These are phyloP conservation scores for Rotaria sp. DNA, from an alignment of 2,888 invertebrate species.

Conservation along the genomic window DNA sequence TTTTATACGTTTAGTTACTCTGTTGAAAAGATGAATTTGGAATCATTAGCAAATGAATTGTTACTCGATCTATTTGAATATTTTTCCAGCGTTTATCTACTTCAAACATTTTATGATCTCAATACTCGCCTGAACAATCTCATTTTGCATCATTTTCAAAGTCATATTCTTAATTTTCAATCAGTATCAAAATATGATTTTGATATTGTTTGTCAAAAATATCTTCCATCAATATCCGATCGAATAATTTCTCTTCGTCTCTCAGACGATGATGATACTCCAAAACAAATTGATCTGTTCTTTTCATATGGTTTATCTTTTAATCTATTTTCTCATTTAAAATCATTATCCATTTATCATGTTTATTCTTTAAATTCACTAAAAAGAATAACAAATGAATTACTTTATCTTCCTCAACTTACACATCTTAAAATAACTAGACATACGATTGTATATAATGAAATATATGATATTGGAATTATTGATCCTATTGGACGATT, in stretches of 20 bases:
- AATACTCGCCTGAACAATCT: neutral
- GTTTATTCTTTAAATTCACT: neutral
- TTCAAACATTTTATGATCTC: neutral
- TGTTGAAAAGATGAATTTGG: neutral
- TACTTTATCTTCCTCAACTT: neutral
- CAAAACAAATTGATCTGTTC: neutral
- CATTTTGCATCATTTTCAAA: neutral
- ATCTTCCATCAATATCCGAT: neutral
- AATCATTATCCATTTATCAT: neutral
- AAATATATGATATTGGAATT: neutral
- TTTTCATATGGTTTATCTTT: neutral
- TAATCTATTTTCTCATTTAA: neutral
- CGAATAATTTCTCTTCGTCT: neutral
- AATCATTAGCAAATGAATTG: neutral
- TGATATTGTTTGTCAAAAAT: neutral
- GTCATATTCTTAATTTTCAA: neutral
- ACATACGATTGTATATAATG: neutral
- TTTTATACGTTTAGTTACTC: neutral
- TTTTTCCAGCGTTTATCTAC: neutral
- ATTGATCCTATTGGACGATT: neutral
- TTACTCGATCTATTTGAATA: neutral
- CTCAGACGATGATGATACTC: neutral
- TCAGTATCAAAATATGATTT: neutral
- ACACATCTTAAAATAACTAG: neutral
- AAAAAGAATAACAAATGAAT: too few relatives aligned